Evolutionary conservation across 2,797 vertebrate species (phyloP), one percentile per base, ranked within the genome.

Genomic region (Hylomyscus alleni): DNA sequence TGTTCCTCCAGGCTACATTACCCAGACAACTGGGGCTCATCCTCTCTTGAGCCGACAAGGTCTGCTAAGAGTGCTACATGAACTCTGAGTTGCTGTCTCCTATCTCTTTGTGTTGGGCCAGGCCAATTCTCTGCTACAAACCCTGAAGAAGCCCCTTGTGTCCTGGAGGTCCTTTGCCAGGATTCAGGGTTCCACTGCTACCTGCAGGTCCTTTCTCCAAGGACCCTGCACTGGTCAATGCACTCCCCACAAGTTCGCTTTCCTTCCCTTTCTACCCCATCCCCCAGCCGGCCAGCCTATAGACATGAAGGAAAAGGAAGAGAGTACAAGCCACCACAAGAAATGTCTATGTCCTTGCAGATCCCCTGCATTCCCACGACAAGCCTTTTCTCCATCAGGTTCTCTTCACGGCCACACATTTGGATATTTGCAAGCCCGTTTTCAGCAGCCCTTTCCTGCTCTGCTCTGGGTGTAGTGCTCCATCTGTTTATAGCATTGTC

Each of bases 1-100:
- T 0, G 0, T 65, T 37, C 29, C 15, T 62, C n/a, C 14, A 31
- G 0, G 50, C 6, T 20, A 7, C 69, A 8, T 47, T 22, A 22
- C 37, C 34, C n/a, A 24, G 10, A 7, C 17, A 67, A n/a, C 40
- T 44, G 0, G 0, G 6, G 24, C 29, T 60, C n/a, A 4, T 15
- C 44, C 58, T 24, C 84, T 69, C 3, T 37, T 9, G 13, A 5
- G 29, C 24, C 50, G 47, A 62, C 29, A 2, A 29, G 0, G 20
- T 4, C 1, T 62, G 26, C 83, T 13, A 2, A 81, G 17, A n/a
- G 44, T 56, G 29, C 44, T 44, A 29, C 1, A 2, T 29, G 17
- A 62, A 86, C 40, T 78, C n/a, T 11, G 0, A 22, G 44, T 5
- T 69, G 5, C 58, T n/a, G 14, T 6, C 29, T 40, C 6, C 10